Conservation (phyloP, 1,140 invertebrate genomes). For the Bradysia coprophila region DNA sequence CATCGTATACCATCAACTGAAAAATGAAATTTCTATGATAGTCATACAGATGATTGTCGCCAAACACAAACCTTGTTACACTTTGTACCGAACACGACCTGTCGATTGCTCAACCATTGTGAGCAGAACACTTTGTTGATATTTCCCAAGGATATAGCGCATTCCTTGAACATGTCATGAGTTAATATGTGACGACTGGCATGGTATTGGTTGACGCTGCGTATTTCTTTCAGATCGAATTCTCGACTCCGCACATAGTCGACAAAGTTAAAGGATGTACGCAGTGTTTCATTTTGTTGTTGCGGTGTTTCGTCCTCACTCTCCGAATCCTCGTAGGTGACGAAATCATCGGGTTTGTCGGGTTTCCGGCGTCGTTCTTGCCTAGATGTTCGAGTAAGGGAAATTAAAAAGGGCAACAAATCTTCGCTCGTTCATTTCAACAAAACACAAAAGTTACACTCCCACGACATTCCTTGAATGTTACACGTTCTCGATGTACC, state of each 20-base stretch:
- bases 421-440: background rate
- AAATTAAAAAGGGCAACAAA: background rate
- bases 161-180: conserved; percentile 74
- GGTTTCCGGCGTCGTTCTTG: conserved; percentile 55
- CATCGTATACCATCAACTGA: conserved; percentile 68
- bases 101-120: conserved; percentile 85
- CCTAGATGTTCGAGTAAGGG: conserved; percentile 12
- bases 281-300: conserved; percentile 47
- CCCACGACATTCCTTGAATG: too few relatives aligned
- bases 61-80: conserved; percentile 65
- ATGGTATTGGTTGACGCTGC: conserved; percentile 55
- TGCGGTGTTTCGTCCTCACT: conserved; percentile 57
- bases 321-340: conserved; percentile 69
- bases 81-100: conserved; percentile 91
- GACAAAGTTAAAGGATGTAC: conserved; percentile 68
- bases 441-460: conserved; percentile 3
- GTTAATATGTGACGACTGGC: conserved; percentile 71
- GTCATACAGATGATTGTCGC: too few relatives aligned
- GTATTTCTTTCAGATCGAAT: conserved; percentile 41
- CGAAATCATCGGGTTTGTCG: conserved; percentile 76
- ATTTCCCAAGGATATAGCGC: conserved; percentile 58
- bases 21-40: too few relatives aligned
- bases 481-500: too few relatives aligned
- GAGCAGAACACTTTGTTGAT: conserved; percentile 96
- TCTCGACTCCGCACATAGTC: conserved; percentile 65